These are phyloP conservation scores for Columbina picui DNA, from an alignment of 2,113 vertebrate genomes.

Conservation along the genomic window DNA sequence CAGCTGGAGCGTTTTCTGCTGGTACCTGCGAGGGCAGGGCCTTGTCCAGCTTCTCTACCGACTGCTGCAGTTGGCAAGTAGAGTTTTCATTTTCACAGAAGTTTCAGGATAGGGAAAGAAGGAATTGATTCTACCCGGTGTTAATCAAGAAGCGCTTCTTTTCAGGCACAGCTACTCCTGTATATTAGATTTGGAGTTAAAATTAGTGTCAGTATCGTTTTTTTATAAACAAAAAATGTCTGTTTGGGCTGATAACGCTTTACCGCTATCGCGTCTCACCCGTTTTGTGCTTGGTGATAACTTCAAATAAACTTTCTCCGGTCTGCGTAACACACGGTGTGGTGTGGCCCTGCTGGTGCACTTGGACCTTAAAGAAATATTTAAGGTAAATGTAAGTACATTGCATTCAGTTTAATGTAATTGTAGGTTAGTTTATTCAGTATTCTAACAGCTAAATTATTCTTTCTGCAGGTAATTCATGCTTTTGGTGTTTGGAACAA, in stretches of 20 bases:
- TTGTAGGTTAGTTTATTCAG: neutral
- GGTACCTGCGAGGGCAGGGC: neutral
- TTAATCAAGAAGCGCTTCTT: neutral
- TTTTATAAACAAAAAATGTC: neutral
- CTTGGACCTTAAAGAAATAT: neutral
- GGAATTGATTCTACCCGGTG: neutral
- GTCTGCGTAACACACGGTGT: fast-evolving
- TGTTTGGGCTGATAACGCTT: constrained; percentile 11
- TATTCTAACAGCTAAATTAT: neutral
- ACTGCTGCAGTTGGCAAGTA: neutral
- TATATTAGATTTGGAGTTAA: neutral
- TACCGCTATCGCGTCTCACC: neutral
- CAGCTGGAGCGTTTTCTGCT: neutral
- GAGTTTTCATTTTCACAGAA: neutral
- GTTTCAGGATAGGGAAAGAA: neutral
- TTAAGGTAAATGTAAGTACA: neutral
- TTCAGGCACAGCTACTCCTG: neutral
- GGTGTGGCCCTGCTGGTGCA: neutral
- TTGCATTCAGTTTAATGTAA: neutral
- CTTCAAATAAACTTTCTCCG: neutral
- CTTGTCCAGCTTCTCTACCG: neutral
- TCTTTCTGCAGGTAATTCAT: constrained; percentile 24
- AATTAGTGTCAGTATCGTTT: neutral
- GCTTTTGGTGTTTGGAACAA: constrained; percentile 12
- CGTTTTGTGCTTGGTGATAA: neutral